Percentiles rank a stretch among this genome's conserved stretches.
phyloP scores from a whole-genome alignment of 2,797 vertebrate genomes.

The Tachyglossus aculeatus region DNA sequence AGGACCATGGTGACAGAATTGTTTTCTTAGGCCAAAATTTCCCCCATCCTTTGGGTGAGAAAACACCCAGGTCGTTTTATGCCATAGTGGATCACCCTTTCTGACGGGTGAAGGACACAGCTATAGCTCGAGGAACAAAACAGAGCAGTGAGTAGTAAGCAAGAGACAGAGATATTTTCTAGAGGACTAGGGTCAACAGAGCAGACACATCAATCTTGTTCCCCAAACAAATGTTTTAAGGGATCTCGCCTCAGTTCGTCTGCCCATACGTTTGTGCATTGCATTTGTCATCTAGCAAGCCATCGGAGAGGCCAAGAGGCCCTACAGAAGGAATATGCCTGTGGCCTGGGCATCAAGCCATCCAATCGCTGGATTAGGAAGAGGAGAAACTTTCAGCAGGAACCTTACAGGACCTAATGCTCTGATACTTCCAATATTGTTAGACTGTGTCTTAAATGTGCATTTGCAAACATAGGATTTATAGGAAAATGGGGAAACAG shows the following conservation, averaged over 20 bases:
- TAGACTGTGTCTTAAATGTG: neutral
- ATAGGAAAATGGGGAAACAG: no score
- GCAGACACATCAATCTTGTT: neutral
- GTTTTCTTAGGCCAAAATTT: constrained; percentile 31
- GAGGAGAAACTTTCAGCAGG: neutral
- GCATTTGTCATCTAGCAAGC: neutral
- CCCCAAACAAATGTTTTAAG: neutral
- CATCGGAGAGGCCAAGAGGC: neutral
- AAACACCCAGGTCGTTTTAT: neutral
- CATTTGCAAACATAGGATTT: neutral
- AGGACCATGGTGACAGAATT: constrained; percentile 3
- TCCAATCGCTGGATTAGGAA: neutral
- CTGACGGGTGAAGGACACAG: neutral
- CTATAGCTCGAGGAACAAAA: neutral
- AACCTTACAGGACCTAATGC: neutral
- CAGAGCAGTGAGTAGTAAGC: neutral
- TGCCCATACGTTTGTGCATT: neutral
- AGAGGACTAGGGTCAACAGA: neutral
- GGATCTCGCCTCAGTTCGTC: neutral
- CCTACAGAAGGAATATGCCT: neutral
- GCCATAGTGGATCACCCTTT: neutral
- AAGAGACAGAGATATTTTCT: neutral
- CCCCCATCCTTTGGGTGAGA: constrained; percentile 3
- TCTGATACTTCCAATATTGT: neutral
- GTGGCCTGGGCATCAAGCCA: neutral